Evolutionary conservation across 2,113 vertebrate species (phyloP).

Genomic region (Crotalus viridis): DNA sequence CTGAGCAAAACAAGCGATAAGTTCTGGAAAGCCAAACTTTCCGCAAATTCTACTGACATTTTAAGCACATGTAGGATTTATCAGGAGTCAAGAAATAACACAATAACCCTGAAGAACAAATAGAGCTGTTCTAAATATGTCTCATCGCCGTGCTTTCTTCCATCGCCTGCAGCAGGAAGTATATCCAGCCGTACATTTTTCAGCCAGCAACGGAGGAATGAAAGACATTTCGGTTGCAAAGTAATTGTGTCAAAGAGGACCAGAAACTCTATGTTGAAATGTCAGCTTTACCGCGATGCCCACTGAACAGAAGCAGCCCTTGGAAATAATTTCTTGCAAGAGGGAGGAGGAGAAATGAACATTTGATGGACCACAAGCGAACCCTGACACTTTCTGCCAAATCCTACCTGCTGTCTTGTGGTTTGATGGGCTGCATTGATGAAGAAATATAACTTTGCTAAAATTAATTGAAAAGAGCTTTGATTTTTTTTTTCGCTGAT

Average conservation of each 20-base stretch:
- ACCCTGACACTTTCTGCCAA: not conserved
- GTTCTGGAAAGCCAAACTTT: not conserved
- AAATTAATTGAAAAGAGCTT: not conserved
- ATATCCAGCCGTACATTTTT: not conserved
- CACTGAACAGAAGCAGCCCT: not conserved
- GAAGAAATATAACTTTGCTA: not conserved
- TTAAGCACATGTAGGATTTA: not conserved
- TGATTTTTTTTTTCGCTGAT: not conserved
- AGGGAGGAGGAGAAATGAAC: not conserved
- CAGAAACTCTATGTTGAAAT: not conserved
- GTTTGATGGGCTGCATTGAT: not conserved
- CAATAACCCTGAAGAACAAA: not conserved
- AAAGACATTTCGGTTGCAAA: not conserved
- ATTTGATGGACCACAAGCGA: not conserved
- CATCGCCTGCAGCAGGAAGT: not conserved
- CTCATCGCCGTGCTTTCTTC: not conserved
- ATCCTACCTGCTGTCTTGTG: not conserved
- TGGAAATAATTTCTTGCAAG: not conserved
- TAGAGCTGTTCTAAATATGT: not conserved
- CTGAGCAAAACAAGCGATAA: not conserved
- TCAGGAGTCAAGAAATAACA: not conserved
- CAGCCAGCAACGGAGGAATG: not conserved
- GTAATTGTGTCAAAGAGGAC: not conserved
- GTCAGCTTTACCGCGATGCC: not conserved
- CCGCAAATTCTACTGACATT: not conserved